Conservation (phyloP, 2,797 vertebrate genomes). For the Nothura maculosa region DNA sequence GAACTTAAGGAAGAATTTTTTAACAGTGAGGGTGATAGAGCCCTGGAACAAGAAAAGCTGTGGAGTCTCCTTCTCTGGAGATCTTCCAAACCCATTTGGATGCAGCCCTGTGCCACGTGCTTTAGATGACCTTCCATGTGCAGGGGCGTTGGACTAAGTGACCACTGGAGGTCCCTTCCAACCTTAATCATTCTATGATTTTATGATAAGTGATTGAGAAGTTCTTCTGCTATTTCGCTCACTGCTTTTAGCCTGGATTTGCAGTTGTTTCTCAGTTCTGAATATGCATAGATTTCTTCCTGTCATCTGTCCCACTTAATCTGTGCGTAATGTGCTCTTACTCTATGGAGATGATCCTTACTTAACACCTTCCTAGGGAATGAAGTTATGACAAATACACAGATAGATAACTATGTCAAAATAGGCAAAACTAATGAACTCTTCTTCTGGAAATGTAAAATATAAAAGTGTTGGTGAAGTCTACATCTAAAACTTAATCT, state of each 20-base stretch:
- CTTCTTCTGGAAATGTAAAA: not conserved
- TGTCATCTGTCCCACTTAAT: not conserved
- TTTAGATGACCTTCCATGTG: too few species aligned
- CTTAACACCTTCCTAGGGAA: not conserved
- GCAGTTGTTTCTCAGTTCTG: not conserved
- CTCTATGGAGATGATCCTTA: not conserved
- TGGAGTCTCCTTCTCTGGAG: too few species aligned
- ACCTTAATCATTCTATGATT: too few species aligned
- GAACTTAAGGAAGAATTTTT: too few species aligned
- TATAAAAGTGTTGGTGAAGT: not conserved
- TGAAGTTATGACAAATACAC: not conserved
- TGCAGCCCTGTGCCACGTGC: too few species aligned
- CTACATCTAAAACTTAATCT: not conserved
- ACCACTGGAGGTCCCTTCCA: too few species aligned
- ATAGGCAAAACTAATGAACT: not conserved
- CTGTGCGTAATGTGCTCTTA: fast-evolving
- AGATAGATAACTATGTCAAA: not conserved
- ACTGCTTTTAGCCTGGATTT: not conserved
- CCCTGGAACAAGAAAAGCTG: too few species aligned
- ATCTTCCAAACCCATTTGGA: too few species aligned
- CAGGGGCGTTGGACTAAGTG: too few species aligned
- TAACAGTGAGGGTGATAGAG: too few species aligned
- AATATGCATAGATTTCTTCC: fast-evolving
- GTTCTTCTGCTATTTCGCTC: not conserved
- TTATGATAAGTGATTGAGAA: not conserved